phyloP scores from a whole-genome alignment of 2,113 vertebrate species.

The Corapipo altera region DNA sequence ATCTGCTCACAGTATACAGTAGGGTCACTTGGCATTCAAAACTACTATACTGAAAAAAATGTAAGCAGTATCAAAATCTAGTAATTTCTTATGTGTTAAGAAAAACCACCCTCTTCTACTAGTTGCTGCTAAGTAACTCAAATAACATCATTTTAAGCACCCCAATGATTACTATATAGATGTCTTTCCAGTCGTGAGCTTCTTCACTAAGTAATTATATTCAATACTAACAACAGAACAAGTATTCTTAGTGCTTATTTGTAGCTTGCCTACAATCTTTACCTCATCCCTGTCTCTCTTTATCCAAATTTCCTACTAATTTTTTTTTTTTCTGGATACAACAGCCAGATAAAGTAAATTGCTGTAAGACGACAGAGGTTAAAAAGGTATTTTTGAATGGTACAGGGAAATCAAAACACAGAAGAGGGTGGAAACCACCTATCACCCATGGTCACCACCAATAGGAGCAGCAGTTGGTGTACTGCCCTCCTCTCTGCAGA shows the following conservation, averaged over 20 bases:
- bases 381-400: not conserved
- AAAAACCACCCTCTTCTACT: not conserved
- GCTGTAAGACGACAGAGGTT: not conserved
- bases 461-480: not conserved
- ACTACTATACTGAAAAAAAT: not conserved
- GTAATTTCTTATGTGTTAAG: not conserved
- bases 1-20: not conserved
- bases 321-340: not conserved
- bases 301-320: not conserved
- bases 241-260: not conserved
- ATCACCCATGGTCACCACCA: fast-evolving
- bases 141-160: not conserved
- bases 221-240: not conserved
- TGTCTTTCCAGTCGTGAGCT: not conserved
- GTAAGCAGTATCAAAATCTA: not conserved
- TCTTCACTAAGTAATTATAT: not conserved
- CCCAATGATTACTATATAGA: not conserved
- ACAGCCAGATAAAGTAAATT: not conserved
- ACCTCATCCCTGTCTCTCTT: not conserved
- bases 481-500: not conserved
- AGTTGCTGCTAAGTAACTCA: not conserved
- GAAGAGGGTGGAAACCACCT: not conserved
- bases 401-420: not conserved
- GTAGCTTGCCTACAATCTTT: not conserved
- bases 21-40: not conserved